Evolutionary conservation across 1,140 invertebrate genomes (phyloP), one percentile per base, ranked within the genome.

Genomic region (Musca vetustissima): DNA sequence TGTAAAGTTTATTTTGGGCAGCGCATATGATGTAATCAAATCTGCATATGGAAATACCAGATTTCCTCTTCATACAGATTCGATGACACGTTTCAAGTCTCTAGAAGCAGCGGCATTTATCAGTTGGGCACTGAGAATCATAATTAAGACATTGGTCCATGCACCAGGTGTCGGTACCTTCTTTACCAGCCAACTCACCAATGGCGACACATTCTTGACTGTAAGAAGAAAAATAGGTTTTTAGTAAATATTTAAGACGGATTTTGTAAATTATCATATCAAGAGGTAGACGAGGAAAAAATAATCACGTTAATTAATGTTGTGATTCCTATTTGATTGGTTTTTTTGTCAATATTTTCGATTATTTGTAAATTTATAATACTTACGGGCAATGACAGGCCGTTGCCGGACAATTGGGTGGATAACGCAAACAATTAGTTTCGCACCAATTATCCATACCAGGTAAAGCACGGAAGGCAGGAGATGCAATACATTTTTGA

Each of bases 311-410:
- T n/a, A n/a, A n/a, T n/a, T n/a, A n/a, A n/a, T n/a, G n/a, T n/a
- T n/a, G n/a, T n/a, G n/a, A n/a, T n/a, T n/a, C n/a, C n/a, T n/a
- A n/a, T n/a, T n/a, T n/a, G n/a, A n/a, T n/a, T n/a, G n/a, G n/a
- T n/a, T n/a, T n/a, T n/a, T n/a, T n/a, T n/a, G n/a, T n/a, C n/a
- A n/a, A n/a, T n/a, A n/a, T n/a, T n/a, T n/a, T n/a, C n/a, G n/a
- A n/a, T n/a, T n/a, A n/a, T n/a, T n/a, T n/a, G n/a, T n/a, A n/a
- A n/a, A n/a, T n/a, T n/a, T n/a, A n/a, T n/a, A n/a, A 15, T 83
- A 90, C 92, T 91, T 86, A 94, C 92, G 92, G 92, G 76, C 93
- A 95, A 53, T 86, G 83, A 71, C 93, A 95, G 11, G 92, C 84
- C 9, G 85, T 81, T 21, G 86, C 80, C 0, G 92, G 92, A 81